Evolutionary conservation across 2,113 vertebrate genomes (phyloP), one percentile per base, ranked within the genome.

Genomic region (Progne subis): DNA sequence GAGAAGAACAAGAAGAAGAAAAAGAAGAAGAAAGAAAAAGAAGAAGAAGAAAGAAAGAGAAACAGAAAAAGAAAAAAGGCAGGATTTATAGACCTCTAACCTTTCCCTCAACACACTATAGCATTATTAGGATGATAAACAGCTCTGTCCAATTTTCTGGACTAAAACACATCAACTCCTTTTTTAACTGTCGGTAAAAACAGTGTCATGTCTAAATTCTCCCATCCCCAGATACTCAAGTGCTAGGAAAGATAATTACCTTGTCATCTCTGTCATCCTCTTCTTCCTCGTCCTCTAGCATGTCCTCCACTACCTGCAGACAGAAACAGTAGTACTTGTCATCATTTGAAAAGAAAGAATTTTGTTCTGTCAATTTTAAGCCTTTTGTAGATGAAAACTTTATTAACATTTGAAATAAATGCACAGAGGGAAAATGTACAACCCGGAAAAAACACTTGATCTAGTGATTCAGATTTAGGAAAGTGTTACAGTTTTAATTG

Each of bases 191-290:
- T 98, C 97, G 98, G 95, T 98, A 98, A 98, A 97, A 98, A 97
- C 97, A 97, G 97, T 97, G 98, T 98, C 98, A 98, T 97, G 97
- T 98, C 97, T 98, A 97, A 98, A 98, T 98, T 98, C 95, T 94
- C 92, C 92, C 93, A 96, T 98, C 98, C 98, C 97, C 94, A 98
- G 98, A 97, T 97, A 97, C 98, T 96, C 94, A 96, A 97, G 98
- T 92, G 97, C 97, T 96, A 97, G 96, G 95, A 98, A 98, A 98
- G 98, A 99, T 99, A 99, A 99, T 99, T 99, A 99, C 99, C 99
- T 99, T 99, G 99, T 99, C 99, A 98, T 99, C 99, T 99, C 98
- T 99, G 98, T 99, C 99, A 98, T 99, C 99, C 94, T 99, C 99
- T 98, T 99, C 99, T 92, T 99, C 99, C 97, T 99, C 99, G 88